Conservation (phyloP, 2,888 invertebrate genomes). For the Arrhopalites spinosus region DNA sequence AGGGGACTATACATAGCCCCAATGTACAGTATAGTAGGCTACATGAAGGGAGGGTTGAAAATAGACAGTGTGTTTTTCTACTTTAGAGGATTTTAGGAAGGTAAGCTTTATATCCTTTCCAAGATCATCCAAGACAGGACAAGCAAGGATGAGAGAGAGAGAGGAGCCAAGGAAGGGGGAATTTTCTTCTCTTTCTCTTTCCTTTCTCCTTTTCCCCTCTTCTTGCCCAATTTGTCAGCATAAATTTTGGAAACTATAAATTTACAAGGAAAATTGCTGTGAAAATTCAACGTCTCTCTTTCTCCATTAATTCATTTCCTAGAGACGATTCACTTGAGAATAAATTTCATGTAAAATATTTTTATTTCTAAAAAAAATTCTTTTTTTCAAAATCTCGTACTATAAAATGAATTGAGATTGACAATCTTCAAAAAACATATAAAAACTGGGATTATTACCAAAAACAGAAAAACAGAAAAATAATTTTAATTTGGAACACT, state of each 20-base stretch:
- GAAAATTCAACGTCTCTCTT: constrained; percentile 1
- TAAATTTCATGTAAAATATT: too few relatives aligned
- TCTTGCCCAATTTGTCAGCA: constrained; percentile 42
- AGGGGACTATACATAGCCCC: background rate
- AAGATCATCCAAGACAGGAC: constrained; percentile 13
- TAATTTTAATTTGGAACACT: too few relatives aligned
- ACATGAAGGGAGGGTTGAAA: constrained; percentile 15
- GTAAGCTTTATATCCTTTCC: constrained; percentile 11
- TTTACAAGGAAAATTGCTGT: background rate
- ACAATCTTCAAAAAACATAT: too few relatives aligned
- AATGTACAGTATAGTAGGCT: background rate
- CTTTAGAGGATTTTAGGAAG: constrained; percentile 10
- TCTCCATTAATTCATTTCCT: too few relatives aligned
- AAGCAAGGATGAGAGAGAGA: background rate
- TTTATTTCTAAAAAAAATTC: too few relatives aligned
- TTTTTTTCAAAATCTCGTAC: too few relatives aligned
- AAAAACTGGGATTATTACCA: too few relatives aligned
- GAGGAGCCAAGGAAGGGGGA: constrained; percentile 1
- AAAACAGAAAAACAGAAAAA: too few relatives aligned
- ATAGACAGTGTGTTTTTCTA: too few relatives aligned
- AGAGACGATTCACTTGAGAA: too few relatives aligned
- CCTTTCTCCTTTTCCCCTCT: constrained; percentile 15
- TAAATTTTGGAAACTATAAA: constrained; percentile 39
- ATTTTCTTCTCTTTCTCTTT: constrained; percentile 26
- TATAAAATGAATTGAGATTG: too few relatives aligned